Evolutionary conservation across 2,797 vertebrate genomes (phyloP).

Genomic region (Acestrorhynchus altus): DNA sequence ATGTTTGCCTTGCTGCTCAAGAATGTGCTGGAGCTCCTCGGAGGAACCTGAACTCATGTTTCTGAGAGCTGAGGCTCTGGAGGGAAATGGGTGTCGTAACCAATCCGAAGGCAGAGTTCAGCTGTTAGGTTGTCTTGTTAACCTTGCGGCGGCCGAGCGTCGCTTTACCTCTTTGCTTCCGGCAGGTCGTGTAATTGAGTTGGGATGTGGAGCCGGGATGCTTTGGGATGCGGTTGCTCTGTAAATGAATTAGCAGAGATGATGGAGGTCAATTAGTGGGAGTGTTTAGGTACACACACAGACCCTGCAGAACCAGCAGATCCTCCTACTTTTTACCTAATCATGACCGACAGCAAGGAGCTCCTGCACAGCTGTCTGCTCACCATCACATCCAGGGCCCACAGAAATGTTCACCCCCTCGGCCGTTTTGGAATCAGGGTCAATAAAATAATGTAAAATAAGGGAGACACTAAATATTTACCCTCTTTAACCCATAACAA

Average conservation of each 20-base stretch:
- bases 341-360: constrained; percentile 30
- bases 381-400: too few species aligned
- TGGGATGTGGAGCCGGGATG: constrained; percentile 2
- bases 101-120: not conserved
- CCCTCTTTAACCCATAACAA: too few species aligned
- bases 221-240: constrained; percentile 40
- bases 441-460: too few species aligned
- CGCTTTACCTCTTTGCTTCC: constrained; percentile 1
- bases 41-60: not conserved
- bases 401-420: too few species aligned
- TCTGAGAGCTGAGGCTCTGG: not conserved
- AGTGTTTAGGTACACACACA: not conserved
- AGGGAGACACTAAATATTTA: too few species aligned
- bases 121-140: constrained; percentile 28
- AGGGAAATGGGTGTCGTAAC: not conserved
- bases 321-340: constrained; percentile 42
- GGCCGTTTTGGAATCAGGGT: constrained; percentile 13
- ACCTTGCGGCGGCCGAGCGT: not conserved
- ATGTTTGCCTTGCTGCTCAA: constrained; percentile 6
- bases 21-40: not conserved
- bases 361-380: constrained; percentile 43
- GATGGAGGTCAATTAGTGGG: constrained; percentile 9
- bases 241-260: constrained; percentile 36
- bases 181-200: constrained; percentile 24
- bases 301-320: not conserved